Evolutionary conservation across 2,888 invertebrate species (phyloP).

Genomic region (Xanthia togata): DNA sequence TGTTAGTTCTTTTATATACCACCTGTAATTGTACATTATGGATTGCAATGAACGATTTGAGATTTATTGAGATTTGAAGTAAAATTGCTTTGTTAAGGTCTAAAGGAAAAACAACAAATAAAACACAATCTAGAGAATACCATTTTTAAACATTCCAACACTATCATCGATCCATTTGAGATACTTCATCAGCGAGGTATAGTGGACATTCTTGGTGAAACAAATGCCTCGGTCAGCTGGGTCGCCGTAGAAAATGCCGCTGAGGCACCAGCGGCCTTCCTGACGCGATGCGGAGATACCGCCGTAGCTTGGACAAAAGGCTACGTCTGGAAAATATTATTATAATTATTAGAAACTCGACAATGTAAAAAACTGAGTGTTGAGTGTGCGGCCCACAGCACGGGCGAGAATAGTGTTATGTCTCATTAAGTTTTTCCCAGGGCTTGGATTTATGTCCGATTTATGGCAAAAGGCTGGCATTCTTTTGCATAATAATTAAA

Average conservation of each 20-base stretch:
- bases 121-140: slow-evolving; percentile 40
- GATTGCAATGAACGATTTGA: too few relatives aligned
- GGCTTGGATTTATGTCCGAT: too few relatives aligned
- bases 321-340: slow-evolving; percentile 73
- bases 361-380: background rate
- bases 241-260: slow-evolving; percentile 78
- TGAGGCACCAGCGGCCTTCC: slow-evolving; percentile 73
- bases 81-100: too few relatives aligned
- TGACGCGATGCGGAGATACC: slow-evolving; percentile 75
- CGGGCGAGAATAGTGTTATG: too few relatives aligned
- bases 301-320: slow-evolving; percentile 84
- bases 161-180: slow-evolving; percentile 69
- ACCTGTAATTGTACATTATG: too few relatives aligned
- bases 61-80: too few relatives aligned
- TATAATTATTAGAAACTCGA: background rate
- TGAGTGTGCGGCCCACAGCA: too few relatives aligned
- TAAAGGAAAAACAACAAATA: slow-evolving; percentile 16
- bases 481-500: too few relatives aligned
- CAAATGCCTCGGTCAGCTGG: slow-evolving; percentile 76
- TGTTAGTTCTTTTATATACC: too few relatives aligned
- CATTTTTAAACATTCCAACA: slow-evolving; percentile 56
- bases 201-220: slow-evolving; percentile 75
- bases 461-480: too few relatives aligned
- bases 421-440: too few relatives aligned
- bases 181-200: slow-evolving; percentile 73